phyloP scores from a whole-genome alignment of 2,113 vertebrate genomes.

The Halcyon malimbica region DNA sequence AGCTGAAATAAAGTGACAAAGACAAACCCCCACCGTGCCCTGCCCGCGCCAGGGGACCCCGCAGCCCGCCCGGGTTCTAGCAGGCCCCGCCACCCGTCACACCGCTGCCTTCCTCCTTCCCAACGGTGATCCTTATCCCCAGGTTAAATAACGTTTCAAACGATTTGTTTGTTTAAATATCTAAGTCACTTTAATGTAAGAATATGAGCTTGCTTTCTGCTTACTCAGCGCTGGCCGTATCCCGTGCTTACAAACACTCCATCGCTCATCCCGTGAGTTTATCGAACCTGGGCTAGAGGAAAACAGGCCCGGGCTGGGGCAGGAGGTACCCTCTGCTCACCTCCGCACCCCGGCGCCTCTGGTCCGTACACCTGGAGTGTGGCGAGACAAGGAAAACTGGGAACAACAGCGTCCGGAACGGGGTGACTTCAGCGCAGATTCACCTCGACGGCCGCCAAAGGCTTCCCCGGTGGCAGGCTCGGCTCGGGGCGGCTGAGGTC shows the following conservation, averaged over 20 bases:
- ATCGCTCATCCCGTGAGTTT: neutral
- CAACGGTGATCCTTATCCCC: neutral
- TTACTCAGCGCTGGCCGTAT: neutral
- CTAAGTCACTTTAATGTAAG: neutral
- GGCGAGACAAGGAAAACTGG: neutral
- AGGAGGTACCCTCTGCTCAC: neutral
- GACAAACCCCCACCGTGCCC: neutral
- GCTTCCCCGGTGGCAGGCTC: neutral
- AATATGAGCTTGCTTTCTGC: neutral
- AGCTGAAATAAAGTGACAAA: neutral
- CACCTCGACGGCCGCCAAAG: too few relatives aligned
- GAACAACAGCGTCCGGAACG: fast-evolving
- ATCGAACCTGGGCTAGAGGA: neutral
- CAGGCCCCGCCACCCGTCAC: neutral
- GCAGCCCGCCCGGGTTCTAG: neutral
- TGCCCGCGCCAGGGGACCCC: neutral
- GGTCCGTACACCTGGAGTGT: fast-evolving
- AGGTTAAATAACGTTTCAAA: neutral
- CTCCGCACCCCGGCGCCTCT: neutral
- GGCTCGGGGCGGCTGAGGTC: too few relatives aligned
- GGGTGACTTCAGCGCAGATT: fast-evolving
- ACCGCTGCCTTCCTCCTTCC: neutral
- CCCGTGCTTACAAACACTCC: neutral
- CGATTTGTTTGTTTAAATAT: neutral
- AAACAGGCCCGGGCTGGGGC: neutral